Evolutionary conservation across 2,113 vertebrate species (phyloP).

Genomic region (Oncorhynchus tshawytscha): DNA sequence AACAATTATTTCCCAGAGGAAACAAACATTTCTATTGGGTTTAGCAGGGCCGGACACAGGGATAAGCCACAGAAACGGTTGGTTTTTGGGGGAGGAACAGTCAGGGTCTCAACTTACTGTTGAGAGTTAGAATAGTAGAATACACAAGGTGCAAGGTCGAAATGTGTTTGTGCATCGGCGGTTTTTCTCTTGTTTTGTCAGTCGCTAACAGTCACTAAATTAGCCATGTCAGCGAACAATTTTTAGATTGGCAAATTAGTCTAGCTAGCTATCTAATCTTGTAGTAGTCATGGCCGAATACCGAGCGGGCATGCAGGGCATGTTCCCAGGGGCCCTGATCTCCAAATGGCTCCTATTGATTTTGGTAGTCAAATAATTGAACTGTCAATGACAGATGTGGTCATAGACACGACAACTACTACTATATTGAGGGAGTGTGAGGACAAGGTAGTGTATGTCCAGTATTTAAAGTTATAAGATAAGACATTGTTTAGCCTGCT

Average conservation of each 20-base stretch:
- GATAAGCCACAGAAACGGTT: too few species aligned
- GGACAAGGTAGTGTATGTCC: neutral
- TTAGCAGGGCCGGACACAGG: neutral
- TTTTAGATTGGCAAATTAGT: too few species aligned
- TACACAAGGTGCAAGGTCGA: too few species aligned
- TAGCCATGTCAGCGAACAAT: too few species aligned
- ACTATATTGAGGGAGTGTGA: neutral
- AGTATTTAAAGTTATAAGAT: neutral
- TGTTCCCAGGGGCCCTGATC: neutral
- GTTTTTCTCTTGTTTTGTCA: too few species aligned
- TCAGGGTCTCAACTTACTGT: neutral
- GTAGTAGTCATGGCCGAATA: too few species aligned
- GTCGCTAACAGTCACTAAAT: too few species aligned
- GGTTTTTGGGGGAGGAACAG: neutral
- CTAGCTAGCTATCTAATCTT: too few species aligned
- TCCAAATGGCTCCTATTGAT: too few species aligned
- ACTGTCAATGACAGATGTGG: neutral
- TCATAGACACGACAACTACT: neutral
- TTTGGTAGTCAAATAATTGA: neutral
- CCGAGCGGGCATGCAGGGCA: too few species aligned
- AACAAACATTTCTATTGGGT: neutral
- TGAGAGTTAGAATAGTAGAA: too few species aligned
- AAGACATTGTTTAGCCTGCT: neutral
- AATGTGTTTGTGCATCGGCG: too few species aligned
- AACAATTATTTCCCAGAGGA: neutral